phyloP scores from a whole-genome alignment of 2,797 vertebrate species.

The Antrozous pallidus region DNA sequence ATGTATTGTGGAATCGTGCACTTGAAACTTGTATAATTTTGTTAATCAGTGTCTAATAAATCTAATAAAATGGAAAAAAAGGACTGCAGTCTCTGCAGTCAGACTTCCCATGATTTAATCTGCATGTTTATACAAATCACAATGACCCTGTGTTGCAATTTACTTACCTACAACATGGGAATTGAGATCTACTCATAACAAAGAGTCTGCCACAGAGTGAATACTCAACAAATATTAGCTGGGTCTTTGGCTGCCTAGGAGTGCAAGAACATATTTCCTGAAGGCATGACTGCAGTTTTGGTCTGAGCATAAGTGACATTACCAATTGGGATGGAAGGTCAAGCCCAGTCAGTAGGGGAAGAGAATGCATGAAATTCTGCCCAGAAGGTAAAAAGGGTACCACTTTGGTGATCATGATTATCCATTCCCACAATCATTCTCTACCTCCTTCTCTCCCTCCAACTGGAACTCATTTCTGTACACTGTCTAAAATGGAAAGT shows the following conservation, averaged over 20 bases:
- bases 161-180: background rate
- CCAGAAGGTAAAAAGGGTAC: background rate
- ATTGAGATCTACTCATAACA: background rate
- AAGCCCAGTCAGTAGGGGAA: background rate
- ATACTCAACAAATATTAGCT: background rate
- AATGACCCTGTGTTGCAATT: background rate
- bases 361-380: background rate
- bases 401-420: background rate
- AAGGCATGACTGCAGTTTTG: background rate
- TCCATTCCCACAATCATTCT: background rate
- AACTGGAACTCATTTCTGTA: background rate
- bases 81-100: background rate
- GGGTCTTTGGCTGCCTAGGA: background rate
- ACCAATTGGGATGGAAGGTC: background rate
- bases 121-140: background rate
- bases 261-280: background rate
- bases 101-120: background rate
- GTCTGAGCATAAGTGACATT: background rate
- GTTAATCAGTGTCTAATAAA: background rate
- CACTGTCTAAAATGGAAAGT: background rate
- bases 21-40: background rate
- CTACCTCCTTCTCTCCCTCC: background rate
- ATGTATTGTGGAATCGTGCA: background rate
- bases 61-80: background rate
- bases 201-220: background rate